These are phyloP conservation scores for Catostomus latipinnis DNA, from an alignment of 2,797 vertebrate genomes.

Conservation along the genomic window DNA sequence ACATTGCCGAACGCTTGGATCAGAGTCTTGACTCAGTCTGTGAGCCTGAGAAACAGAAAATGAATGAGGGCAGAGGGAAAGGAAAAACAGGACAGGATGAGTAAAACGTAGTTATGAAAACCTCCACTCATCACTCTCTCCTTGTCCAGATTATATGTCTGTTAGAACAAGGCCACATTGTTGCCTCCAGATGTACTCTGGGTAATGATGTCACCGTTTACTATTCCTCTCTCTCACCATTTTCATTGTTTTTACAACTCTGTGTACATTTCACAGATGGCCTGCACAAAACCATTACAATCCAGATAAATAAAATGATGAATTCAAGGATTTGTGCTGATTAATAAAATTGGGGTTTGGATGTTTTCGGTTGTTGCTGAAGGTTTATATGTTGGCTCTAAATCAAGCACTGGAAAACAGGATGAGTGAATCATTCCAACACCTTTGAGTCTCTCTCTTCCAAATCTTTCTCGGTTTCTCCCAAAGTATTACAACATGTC, in stretches of 20 bases:
- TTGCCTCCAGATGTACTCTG: constrained; percentile 51
- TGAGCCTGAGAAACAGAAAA: background rate
- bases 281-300: constrained; percentile 13
- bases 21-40: background rate
- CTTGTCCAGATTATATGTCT: constrained; percentile 42
- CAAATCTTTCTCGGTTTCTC: constrained; percentile 22
- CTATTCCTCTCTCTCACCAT: constrained; percentile 3
- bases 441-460: constrained; percentile 36
- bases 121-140: constrained; percentile 32
- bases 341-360: background rate
- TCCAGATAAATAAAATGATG: constrained; percentile 12
- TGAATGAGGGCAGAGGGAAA: background rate
- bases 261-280: constrained; percentile 25
- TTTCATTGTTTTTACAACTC: constrained; percentile 13
- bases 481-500: constrained; percentile 22
- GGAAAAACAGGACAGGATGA: background rate
- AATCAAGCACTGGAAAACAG: constrained; percentile 39
- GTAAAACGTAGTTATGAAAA: constrained; percentile 36
- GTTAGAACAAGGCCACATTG: constrained; percentile 49
- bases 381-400: constrained; percentile 20
- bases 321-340: constrained; percentile 5
- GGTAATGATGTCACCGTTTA: constrained; percentile 49
- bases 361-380: constrained; percentile 12
- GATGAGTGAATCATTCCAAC: constrained; percentile 41
- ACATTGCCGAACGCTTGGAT: background rate